Evolutionary conservation across 2,113 vertebrate species (phyloP).

Genomic region (Calidris pygmaea): DNA sequence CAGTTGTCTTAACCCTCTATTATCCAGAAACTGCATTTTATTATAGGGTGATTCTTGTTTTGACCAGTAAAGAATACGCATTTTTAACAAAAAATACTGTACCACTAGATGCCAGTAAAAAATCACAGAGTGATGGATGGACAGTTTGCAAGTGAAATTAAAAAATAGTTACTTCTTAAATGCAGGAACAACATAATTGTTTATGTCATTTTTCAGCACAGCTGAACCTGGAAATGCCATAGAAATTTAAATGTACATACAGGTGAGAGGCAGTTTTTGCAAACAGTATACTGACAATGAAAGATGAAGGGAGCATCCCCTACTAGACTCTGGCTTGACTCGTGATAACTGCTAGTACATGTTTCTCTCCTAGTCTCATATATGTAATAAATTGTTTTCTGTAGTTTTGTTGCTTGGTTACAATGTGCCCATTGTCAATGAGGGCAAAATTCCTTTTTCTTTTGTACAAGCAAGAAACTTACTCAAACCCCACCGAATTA

Average conservation of each 20-base stretch:
- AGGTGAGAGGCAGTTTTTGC: background rate
- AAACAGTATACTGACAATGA: background rate
- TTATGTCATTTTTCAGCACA: background rate
- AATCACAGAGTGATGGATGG: background rate
- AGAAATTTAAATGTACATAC: background rate
- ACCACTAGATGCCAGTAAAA: slow-evolving; percentile 28
- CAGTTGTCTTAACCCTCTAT: slow-evolving; percentile 25
- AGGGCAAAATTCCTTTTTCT: background rate
- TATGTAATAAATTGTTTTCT: background rate
- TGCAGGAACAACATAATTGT: background rate
- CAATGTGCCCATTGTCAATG: background rate
- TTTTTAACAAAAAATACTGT: background rate
- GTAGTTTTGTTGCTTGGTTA: background rate
- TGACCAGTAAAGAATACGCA: background rate
- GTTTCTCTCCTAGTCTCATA: background rate
- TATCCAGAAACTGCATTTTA: background rate
- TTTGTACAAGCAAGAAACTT: background rate
- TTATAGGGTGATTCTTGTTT: background rate
- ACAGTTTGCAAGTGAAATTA: background rate
- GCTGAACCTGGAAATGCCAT: background rate
- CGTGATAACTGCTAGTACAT: background rate
- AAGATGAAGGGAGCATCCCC: background rate
- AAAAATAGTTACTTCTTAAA: background rate
- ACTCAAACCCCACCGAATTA: background rate
- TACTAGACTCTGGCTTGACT: background rate